A percentile compares a stretch with the other conserved stretches of the same genome.
These are phyloP conservation scores for Frieseomelitta varia DNA, from an alignment of 1,140 invertebrate genomes.

Conservation along the genomic window DNA sequence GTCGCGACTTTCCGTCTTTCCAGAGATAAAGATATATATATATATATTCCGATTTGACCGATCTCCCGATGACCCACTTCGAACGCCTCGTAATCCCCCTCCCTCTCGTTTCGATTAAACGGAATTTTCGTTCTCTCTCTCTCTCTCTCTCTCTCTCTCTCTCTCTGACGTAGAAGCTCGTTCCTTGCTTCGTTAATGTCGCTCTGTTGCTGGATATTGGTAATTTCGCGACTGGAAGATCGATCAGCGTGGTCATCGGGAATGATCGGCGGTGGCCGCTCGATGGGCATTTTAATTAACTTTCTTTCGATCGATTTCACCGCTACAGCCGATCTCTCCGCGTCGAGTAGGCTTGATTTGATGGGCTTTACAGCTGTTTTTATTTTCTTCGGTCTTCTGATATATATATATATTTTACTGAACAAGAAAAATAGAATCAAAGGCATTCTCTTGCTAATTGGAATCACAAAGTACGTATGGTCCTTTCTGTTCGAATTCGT, in stretches of 20 bases:
- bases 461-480: not conserved
- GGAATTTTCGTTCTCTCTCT: no score
- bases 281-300: not conserved
- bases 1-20: constrained; percentile 35
- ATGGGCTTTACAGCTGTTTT: not conserved
- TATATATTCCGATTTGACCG: not conserved
- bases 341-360: not conserved
- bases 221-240: not conserved
- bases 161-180: not conserved
- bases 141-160: no score
- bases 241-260: not conserved
- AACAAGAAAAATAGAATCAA: not conserved
- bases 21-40: not conserved
- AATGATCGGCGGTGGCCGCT: not conserved
- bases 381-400: not conserved
- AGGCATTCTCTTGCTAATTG: not conserved
- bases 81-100: not conserved
- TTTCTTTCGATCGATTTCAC: not conserved
- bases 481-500: not conserved
- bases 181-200: not conserved
- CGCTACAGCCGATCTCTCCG: not conserved
- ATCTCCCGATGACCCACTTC: constrained; percentile 22
- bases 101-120: not conserved
- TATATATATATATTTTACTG: not conserved
- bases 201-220: not conserved